Conservation (phyloP, 2,888 invertebrate genomes). For the Drosophila sordidapex region DNA sequence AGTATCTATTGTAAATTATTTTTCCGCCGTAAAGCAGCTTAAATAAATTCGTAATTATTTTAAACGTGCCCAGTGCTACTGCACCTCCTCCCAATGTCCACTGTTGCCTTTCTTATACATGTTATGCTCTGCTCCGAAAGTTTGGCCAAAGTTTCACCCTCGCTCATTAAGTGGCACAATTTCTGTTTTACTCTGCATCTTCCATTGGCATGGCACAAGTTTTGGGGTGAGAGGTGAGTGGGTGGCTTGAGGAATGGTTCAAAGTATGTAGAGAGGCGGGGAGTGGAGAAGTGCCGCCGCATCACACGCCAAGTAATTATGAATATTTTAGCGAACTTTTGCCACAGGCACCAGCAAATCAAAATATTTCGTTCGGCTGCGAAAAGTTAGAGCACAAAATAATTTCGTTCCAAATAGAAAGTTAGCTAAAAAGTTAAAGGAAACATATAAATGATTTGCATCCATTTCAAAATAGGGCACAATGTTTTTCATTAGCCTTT, state of each 20-base stretch:
- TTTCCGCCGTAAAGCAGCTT: slow-evolving; percentile 72
- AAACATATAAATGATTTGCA: slow-evolving; percentile 32
- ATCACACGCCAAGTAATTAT: slow-evolving; percentile 79
- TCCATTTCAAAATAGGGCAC: slow-evolving; percentile 23
- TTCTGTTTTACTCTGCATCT: slow-evolving; percentile 71
- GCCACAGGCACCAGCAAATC: slow-evolving; percentile 79
- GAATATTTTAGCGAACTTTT: slow-evolving; percentile 81
- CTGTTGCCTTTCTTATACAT: slow-evolving; percentile 40
- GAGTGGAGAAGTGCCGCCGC: slow-evolving; percentile 61
- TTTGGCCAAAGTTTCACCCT: slow-evolving; percentile 72
- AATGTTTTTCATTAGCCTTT: slow-evolving; percentile 32
- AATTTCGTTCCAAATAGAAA: slow-evolving; percentile 69
- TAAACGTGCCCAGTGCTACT: slow-evolving; percentile 65
- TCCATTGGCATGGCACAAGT: slow-evolving; percentile 33
- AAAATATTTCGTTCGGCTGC: slow-evolving; percentile 76
- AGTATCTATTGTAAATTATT: slow-evolving; percentile 71
- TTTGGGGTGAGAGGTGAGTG: slow-evolving; percentile 1
- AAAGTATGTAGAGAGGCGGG: neutral
- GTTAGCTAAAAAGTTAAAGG: slow-evolving; percentile 52
- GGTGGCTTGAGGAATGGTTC: neutral
- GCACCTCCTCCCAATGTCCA: slow-evolving; percentile 15
- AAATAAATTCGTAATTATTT: slow-evolving; percentile 80
- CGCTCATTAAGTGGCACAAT: slow-evolving; percentile 78
- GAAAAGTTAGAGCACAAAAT: slow-evolving; percentile 71
- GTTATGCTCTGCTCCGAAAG: slow-evolving; percentile 55